Base-by-base conservation (phyloP, 2,888 invertebrate species). In the Anagyrus pseudococci region DNA sequence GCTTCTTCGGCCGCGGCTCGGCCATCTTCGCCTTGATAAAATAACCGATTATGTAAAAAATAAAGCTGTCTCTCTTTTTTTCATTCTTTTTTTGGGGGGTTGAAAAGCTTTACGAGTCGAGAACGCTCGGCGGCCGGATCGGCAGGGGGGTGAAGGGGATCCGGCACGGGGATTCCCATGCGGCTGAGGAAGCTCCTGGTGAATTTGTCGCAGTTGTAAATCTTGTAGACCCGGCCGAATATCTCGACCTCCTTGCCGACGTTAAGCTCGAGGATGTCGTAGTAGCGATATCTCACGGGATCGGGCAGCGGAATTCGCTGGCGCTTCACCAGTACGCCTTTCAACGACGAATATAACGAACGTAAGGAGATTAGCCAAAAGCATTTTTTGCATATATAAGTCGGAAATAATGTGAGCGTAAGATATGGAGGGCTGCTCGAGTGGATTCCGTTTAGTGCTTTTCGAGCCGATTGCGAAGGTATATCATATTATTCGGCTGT, bases 261-360 rank as follows among this genome's bases (percentile, higher is more conserved):
- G 77, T 96, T 96, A 41, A 97, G 85, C 81, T 96, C 94, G 19
- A 94, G 86, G 17, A 96, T 86, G 62, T 93, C 93, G 77, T 90
- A 91, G 75, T 90, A 94, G 62, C 90, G 85, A 67, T 89, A 87
- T 70, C 90, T 88, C 74, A 87, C 86, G n/a, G 89, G 87, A 46
- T 87, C 79, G 0, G 92, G 89, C 55, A 91, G 85, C 0, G 91
- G 89, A 69, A 96, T 89, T 72, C 92, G 85, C 78, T 94, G 94
- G 0, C 96, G 87, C 68, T 88, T 86, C 41, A 96, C 90, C 67
- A 96, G 79, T 20, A 91, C 88, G 29, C 93, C 93, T 91, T 73
- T 2, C 2, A 23, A 23, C 20, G n/a, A n/a, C n/a, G n/a, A n/a
- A n/a, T n/a, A n/a, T n/a, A n/a, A n/a, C n/a, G n/a, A n/a, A n/a